Conservation (phyloP, 2,797 vertebrate genomes). For the Zalophus californianus region DNA sequence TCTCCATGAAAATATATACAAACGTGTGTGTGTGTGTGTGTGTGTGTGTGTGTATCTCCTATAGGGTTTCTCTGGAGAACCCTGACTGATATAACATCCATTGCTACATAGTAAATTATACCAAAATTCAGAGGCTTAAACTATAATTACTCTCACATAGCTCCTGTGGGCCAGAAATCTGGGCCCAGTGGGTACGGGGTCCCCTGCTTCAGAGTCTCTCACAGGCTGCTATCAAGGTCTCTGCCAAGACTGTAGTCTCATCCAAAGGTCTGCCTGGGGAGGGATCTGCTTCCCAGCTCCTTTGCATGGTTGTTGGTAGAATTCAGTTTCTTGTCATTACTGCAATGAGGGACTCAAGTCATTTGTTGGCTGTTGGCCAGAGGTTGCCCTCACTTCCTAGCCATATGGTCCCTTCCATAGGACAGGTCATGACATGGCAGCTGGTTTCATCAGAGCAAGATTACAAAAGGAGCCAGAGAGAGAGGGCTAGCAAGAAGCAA, state of each 20-base stretch:
- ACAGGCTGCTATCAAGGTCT: background rate
- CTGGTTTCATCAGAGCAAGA: background rate
- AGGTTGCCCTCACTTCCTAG: background rate
- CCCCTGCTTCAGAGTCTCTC: background rate
- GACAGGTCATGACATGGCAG: background rate
- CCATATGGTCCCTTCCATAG: background rate
- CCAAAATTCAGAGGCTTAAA: slow-evolving; percentile 2
- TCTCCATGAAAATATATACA: background rate
- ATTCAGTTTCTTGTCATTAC: background rate
- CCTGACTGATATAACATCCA: background rate
- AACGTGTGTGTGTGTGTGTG: background rate
- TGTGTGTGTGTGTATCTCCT: background rate
- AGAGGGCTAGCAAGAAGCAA: background rate
- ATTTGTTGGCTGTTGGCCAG: background rate
- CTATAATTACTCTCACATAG: background rate
- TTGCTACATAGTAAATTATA: background rate
- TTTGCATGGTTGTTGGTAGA: accelerated
- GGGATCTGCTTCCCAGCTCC: background rate
- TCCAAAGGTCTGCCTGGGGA: background rate
- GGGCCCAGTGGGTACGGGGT: no score
- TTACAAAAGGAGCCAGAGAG: background rate
- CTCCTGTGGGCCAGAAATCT: background rate
- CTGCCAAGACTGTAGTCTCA: background rate
- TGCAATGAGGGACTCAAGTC: no score
- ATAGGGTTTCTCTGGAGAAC: background rate